phyloP scores from a whole-genome alignment of 2,113 vertebrate genomes.

The Panurus biarmicus region DNA sequence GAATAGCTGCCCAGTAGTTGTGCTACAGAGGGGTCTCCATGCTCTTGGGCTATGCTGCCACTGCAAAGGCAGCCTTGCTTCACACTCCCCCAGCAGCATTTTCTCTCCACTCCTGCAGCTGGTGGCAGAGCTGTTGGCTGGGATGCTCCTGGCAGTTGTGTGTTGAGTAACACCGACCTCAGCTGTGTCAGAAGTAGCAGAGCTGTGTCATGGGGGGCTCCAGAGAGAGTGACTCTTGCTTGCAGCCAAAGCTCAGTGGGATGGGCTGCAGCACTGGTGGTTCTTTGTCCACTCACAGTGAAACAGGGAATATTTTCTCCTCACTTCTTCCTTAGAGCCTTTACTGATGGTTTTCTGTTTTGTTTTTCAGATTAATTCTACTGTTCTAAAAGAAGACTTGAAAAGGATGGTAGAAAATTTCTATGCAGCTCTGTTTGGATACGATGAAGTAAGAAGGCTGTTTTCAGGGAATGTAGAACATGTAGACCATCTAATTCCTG shows the following conservation, averaged over 20 bases:
- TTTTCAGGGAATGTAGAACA: not conserved
- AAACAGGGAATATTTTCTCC: not conserved
- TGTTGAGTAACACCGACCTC: not conserved
- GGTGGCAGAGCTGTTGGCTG: not conserved
- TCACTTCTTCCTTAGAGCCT: not conserved
- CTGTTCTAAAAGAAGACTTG: slow-evolving; percentile 82
- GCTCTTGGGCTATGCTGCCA: not conserved
- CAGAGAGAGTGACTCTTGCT: not conserved
- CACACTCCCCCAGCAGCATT: not conserved
- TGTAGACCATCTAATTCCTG: not conserved
- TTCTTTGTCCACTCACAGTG: not conserved
- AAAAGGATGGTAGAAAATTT: slow-evolving; percentile 89
- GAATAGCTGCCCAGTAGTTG: not conserved
- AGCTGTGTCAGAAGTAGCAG: not conserved
- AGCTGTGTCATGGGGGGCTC: not conserved
- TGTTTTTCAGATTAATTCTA: slow-evolving; percentile 80
- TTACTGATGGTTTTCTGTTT: not conserved
- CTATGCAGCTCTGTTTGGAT: slow-evolving; percentile 93
- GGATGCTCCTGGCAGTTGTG: not conserved
- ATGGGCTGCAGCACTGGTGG: too few species aligned
- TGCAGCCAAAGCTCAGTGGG: too few species aligned
- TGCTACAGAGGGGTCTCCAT: not conserved
- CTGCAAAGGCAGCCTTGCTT: not conserved
- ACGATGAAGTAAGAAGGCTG: slow-evolving; percentile 85
- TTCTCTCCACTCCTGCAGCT: not conserved